Evolutionary conservation across 2,113 vertebrate genomes (phyloP), one percentile per base, ranked within the genome.

Genomic region (Choloepus hoffmanni): DNA sequence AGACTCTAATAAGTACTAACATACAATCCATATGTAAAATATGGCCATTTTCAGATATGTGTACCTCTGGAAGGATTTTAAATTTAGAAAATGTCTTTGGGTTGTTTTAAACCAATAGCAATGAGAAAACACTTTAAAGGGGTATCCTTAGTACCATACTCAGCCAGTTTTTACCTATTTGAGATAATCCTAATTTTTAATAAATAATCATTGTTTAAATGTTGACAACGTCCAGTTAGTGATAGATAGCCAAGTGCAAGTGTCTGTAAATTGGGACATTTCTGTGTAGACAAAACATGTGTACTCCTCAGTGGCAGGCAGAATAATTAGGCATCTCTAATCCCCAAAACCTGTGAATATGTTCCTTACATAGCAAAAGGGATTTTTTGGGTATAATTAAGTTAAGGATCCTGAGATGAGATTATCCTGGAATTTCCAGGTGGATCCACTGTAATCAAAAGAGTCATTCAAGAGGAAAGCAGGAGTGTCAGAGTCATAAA

Each of bases 1-100:
- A 63, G 28, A 86, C 10, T 77, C 18, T 90, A 63, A 36, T 40
- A 93, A 3, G 26, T 40, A 90, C 16, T 45, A 68, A 87, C 21
- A 72, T 63, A 74, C 5, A 92, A 76, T 33, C n/a, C 36, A 90
- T 60, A 58, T 68, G 11, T 72, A 82, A 94, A 94, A 81, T 77
- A 33, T 83, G 30, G 21, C 53, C 30, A 18, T 68, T 95, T 83
- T 10, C 45, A 78, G 13, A 21, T 48, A 77, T 55, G 5, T 23
- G 5, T 8, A 43, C 16, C 62, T 89, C 10, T 77, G 24, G 50
- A 55, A 36, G 7, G n/a, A 83, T 28, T 92, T 68, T 86, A 36
- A 21, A 4, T 40, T 68, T 85, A 60, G 28, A 85, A 85, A 85
- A 68, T 68, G 50, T 76, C 85, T 96, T 36, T 72, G 26, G 18